Percentiles rank a stretch among this genome's conserved stretches.
These are phyloP conservation scores for Oscheius sp. DNA, from an alignment of 2,888 invertebrate genomes.

Conservation along the genomic window DNA sequence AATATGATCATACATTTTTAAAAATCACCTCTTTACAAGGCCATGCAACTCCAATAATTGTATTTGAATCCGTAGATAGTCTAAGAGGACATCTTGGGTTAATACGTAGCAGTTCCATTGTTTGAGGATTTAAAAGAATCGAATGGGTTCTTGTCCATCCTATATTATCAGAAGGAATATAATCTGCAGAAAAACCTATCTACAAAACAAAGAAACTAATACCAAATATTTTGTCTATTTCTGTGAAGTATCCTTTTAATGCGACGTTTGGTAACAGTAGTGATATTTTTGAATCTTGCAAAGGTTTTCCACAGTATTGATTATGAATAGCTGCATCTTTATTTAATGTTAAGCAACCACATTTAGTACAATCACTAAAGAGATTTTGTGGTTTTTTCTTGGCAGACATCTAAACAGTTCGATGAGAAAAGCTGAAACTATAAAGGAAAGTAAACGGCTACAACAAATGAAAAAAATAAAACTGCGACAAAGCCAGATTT, in stretches of 20 bases:
- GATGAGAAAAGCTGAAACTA: not conserved
- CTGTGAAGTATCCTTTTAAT: constrained; percentile 13
- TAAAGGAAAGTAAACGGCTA: not conserved
- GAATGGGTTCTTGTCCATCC: constrained; percentile 49
- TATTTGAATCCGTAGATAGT: constrained; percentile 22
- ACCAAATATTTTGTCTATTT: constrained; percentile 21
- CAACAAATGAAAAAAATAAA: not conserved
- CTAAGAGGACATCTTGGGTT: constrained; percentile 48
- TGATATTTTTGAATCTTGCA: constrained; percentile 30
- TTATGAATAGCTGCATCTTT: constrained; percentile 16
- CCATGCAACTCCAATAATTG: constrained; percentile 55
- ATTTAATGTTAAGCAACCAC: constrained; percentile 7
- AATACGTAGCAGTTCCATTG: constrained; percentile 50
- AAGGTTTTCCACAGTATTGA: constrained; percentile 24
- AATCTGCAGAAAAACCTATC: constrained; percentile 1
- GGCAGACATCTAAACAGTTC: constrained; percentile 19
- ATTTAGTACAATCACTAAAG: constrained; percentile 13
- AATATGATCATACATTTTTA: not conserved
- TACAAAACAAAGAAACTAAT: not conserved
- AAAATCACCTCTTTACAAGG: constrained; percentile 56
- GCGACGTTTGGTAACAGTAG: constrained; percentile 7
- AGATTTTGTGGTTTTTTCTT: constrained; percentile 21
- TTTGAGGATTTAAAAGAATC: constrained; percentile 54
- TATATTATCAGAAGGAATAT: constrained; percentile 43
- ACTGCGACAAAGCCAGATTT: constrained; percentile 5